A percentile compares a stretch with the other conserved stretches of the same genome.
phyloP scores from a whole-genome alignment of 2,888 invertebrate genomes.

The Orchesella flavescens region DNA sequence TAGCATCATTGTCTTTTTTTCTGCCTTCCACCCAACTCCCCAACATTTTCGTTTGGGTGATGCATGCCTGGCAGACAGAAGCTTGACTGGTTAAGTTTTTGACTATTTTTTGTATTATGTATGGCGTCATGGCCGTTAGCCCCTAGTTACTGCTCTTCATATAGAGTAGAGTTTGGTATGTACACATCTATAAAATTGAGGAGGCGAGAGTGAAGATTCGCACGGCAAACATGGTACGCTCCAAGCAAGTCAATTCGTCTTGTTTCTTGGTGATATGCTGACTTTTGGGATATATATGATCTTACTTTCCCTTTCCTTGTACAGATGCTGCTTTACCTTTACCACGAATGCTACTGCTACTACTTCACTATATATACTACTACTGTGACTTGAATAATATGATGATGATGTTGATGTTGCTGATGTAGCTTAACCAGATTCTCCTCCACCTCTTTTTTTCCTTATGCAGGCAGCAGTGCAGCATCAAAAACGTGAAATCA shows the following conservation, averaged over 20 bases:
- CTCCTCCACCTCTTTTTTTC: conserved; percentile 1
- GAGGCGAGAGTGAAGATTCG: neutral
- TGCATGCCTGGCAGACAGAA: conserved; percentile 1
- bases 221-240: neutral
- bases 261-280: conserved; percentile 34
- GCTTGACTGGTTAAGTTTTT: conserved; percentile 4
- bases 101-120: neutral
- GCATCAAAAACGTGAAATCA: conserved; percentile 35
- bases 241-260: conserved; percentile 44
- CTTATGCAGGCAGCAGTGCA: conserved; percentile 27
- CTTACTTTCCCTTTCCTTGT: conserved; percentile 9
- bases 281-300: conserved; percentile 43
- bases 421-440: neutral
- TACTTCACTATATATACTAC: neutral
- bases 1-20: neutral
- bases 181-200: too few relatives aligned
- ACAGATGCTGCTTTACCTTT: neutral
- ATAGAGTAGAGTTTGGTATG: too few relatives aligned
- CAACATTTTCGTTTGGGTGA: neutral
- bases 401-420: conserved; percentile 10
- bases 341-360: neutral
- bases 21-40: neutral
- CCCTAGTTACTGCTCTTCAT: neutral
- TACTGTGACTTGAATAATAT: neutral
- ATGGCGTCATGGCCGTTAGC: conserved; percentile 5